Evolutionary conservation across 2,113 vertebrate genomes (phyloP), one percentile per base, ranked within the genome.

Genomic region (Petrocephalus zakoni): DNA sequence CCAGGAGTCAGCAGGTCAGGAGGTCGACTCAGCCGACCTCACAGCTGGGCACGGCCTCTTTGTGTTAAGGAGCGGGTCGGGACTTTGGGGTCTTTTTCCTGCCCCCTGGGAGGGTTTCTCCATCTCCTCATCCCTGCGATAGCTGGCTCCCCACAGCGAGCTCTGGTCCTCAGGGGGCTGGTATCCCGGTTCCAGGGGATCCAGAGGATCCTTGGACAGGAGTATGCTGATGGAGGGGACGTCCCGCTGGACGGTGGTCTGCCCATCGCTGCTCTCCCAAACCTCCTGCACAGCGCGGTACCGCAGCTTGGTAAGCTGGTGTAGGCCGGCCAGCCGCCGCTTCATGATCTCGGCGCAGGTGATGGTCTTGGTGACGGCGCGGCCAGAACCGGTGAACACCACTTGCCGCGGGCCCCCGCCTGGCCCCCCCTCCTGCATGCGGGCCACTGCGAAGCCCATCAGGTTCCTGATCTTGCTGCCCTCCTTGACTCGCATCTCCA

Each of bases 301-400:
- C 91, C 95, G 93, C 87, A 98, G 94, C 92, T 97, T 97, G 91
- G 97, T 97, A 92, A 98, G 92, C 94, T 99, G 98, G 92, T 98
- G 97, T 61, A 98, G 96, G 52, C 97, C 97, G 11, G 91, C 93
- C 89, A 98, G 91, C 92, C 96, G 96, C 88, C 97, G 94, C 93
- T 98, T 99, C 92, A 99, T 95, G 92, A 98, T 98, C 95, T 99
- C 97, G 53, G 95, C 97, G 58, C 98, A 98, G 89, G 97, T 98
- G 94, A 98, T 97, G 85, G 97, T 97, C 91, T 98, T 98, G 92
- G 97, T 98, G 93, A 98, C 94, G 0, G 97, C 97, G 47, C 96
- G 93, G 58, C 96, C 97, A 0, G 96, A 96, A 46, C 97, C 97
- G 0, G 96, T 97, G 93, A 98, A 98, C 87, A 98, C 93, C 1